These are phyloP conservation scores for Aphis gossypii DNA, from an alignment of 1,140 invertebrate genomes.

Conservation along the genomic window DNA sequence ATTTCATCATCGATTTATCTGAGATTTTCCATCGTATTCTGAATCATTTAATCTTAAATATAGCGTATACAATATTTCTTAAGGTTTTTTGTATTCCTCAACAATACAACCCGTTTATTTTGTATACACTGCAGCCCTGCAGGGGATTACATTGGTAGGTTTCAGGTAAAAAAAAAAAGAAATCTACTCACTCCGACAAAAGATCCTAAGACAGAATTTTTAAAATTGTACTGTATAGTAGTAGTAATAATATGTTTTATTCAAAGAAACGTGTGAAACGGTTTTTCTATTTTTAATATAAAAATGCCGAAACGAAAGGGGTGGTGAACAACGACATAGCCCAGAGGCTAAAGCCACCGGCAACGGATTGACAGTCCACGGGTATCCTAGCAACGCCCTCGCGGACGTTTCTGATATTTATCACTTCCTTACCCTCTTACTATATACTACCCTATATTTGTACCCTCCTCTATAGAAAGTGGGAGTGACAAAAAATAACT, in stretches of 20 bases:
- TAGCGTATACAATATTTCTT: background rate
- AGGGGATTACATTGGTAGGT: background rate
- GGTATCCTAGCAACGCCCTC: conserved; percentile 57
- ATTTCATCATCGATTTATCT: conserved; percentile 2
- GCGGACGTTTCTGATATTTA: conserved; percentile 55
- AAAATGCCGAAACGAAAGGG: conserved; percentile 57
- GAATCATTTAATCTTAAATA: background rate
- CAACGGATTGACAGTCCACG: conserved; percentile 51
- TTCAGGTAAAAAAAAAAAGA: conserved; percentile 45
- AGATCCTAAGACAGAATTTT: background rate
- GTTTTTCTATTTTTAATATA: conserved; percentile 57
- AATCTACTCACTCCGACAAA: background rate
- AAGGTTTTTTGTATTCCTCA: conserved; percentile 15
- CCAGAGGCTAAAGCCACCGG: conserved; percentile 20
- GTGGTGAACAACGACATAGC: conserved; percentile 21
- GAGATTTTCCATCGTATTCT: conserved; percentile 4
- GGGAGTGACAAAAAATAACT: conserved; percentile 35
- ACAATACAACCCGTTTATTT: conserved; percentile 51
- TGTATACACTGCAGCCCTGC: too few species aligned
- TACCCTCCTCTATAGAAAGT: conserved; percentile 16
- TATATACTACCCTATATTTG: background rate
- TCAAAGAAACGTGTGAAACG: conserved; percentile 49
- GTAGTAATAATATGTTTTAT: background rate
- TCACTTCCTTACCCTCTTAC: conserved; percentile 48
- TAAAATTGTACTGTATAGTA: background rate